Conservation (phyloP, 2,888 invertebrate species). For the Cistogaster globosa region DNA sequence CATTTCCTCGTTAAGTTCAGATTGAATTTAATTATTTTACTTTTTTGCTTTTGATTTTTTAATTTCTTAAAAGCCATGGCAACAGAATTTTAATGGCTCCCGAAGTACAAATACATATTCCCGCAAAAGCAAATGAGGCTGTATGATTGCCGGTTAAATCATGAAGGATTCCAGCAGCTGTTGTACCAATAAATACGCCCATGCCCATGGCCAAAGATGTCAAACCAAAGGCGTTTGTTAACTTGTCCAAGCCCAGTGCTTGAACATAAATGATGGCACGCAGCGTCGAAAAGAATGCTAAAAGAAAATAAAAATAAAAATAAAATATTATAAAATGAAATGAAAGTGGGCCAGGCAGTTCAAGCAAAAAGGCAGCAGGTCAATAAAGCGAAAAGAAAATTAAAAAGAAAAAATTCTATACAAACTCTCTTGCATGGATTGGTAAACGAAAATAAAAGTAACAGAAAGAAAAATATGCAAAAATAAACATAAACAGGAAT, state of each 20-base stretch:
- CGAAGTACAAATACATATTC: conserved; percentile 75
- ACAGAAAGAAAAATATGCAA: conserved; percentile 26
- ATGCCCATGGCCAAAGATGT: conserved; percentile 89
- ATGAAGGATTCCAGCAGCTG: conserved; percentile 80
- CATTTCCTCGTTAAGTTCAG: neutral
- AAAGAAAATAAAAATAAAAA: neutral
- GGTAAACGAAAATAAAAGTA: conserved; percentile 9
- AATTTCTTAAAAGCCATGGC: conserved; percentile 70
- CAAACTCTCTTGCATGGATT: too few relatives aligned
- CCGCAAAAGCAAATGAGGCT: conserved; percentile 77
- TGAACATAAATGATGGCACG: conserved; percentile 91
- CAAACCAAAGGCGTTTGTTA: conserved; percentile 92
- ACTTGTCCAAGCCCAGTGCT: conserved; percentile 88
- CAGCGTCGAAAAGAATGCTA: conserved; percentile 90
- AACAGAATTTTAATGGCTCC: conserved; percentile 76
- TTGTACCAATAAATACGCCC: conserved; percentile 87
- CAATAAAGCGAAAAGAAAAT: conserved; percentile 14
- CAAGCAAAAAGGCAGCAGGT: conserved; percentile 7
- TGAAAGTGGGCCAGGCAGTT: neutral
- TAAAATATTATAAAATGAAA: too few relatives aligned
- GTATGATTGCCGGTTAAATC: conserved; percentile 72
- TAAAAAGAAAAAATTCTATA: neutral
- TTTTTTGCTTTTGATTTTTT: conserved; percentile 39
- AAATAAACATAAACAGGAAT: conserved; percentile 66
- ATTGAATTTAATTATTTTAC: conserved; percentile 29